Conservation (phyloP, 1,140 invertebrate species). For the Antheraea pernyi region DNA sequence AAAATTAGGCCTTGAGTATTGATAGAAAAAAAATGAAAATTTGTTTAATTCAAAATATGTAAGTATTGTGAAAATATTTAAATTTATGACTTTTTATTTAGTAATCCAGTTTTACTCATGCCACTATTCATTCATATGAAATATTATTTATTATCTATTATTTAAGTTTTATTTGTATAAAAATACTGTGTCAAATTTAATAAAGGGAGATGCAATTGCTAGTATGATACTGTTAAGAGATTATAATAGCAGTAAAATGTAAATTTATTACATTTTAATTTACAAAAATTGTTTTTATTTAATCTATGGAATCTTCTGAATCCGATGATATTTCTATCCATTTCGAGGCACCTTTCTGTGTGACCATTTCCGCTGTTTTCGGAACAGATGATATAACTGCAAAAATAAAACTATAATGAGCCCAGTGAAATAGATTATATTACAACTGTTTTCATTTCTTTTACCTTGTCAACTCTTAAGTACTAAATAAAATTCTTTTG, state of each 20-base stretch:
- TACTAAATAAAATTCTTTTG: no score
- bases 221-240: constrained; percentile 51
- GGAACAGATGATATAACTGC: constrained; percentile 58
- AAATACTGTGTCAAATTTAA: constrained; percentile 30
- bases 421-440: not conserved
- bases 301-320: constrained; percentile 49
- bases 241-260: constrained; percentile 61
- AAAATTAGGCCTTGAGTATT: not conserved
- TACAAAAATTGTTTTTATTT: constrained; percentile 40
- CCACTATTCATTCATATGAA: constrained; percentile 16
- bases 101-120: not conserved
- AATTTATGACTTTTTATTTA: not conserved
- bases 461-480: no score
- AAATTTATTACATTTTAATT: constrained; percentile 67
- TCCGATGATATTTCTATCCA: constrained; percentile 75
- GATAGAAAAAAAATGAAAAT: constrained; percentile 1
- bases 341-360: constrained; percentile 45
- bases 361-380: constrained; percentile 57
- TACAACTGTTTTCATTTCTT: not conserved
- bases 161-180: constrained; percentile 22
- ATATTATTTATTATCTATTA: constrained; percentile 31
- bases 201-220: constrained; percentile 60
- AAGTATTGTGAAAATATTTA: not conserved
- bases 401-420: constrained; percentile 25
- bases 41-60: not conserved